A percentile compares a stretch with the other conserved stretches of the same genome.
Evolutionary conservation across 2,797 vertebrate species (phyloP).

Genomic region (Gymnopithys bicolor): DNA sequence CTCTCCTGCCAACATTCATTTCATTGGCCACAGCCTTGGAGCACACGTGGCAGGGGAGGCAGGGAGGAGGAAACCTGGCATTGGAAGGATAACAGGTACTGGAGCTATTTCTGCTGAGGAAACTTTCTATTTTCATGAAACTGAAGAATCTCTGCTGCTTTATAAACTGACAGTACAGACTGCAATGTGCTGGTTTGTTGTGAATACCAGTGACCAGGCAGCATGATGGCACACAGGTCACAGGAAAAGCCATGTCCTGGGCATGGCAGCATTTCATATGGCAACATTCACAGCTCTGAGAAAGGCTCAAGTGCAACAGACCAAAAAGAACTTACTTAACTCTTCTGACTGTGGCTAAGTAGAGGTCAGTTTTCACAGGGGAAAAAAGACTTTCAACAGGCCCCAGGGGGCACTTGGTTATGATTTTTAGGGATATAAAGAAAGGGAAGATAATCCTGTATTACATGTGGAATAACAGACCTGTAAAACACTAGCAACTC

Average conservation of each 20-base stretch:
- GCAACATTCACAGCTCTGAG: not conserved
- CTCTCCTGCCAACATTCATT: constrained; percentile 77
- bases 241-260: not conserved
- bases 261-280: not conserved
- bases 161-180: not conserved
- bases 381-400: not conserved
- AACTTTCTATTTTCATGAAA: not conserved
- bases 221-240: accelerated
- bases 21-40: constrained; percentile 91
- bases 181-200: accelerated
- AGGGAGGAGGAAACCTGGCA: constrained; percentile 77
- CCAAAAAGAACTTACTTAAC: not conserved
- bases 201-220: not conserved
- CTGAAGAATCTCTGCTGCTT: not conserved
- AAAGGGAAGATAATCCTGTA: not conserved
- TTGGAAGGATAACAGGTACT: constrained; percentile 86
- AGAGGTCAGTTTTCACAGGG: not conserved
- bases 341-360: not conserved
- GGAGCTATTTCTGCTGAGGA: not conserved
- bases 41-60: constrained; percentile 85
- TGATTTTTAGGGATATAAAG: not conserved
- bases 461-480: not conserved
- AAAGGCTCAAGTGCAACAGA: not conserved
- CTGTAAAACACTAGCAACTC: not conserved
- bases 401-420: not conserved